These are phyloP conservation scores for Mesoclemmys tuberculata DNA, from an alignment of 2,113 vertebrate species.

Conservation along the genomic window DNA sequence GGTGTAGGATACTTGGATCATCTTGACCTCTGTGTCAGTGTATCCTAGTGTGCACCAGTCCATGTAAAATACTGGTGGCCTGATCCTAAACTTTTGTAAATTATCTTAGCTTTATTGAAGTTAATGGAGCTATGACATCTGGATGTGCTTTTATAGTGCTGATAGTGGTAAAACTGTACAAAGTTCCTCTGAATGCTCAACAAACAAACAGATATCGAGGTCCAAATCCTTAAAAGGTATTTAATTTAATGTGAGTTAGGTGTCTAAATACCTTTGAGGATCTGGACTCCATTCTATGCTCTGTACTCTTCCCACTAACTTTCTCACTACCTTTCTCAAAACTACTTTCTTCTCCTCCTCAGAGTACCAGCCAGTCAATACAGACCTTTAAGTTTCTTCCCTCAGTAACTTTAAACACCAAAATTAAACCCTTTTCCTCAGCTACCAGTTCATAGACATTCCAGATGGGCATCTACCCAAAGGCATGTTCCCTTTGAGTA, in stretches of 20 bases:
- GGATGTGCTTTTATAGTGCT: background rate
- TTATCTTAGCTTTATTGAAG: background rate
- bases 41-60: background rate
- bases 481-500: background rate
- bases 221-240: background rate
- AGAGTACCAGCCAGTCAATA: background rate
- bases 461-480: background rate
- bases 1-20: background rate
- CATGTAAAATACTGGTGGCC: background rate
- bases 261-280: background rate
- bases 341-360: background rate
- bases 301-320: background rate
- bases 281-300: background rate
- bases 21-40: conserved; percentile 17
- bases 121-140: background rate
- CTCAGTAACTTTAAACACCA: background rate
- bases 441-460: background rate
- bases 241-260: background rate
- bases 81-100: background rate
- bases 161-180: background rate
- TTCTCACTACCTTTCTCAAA: too few species aligned
- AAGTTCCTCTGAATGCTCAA: background rate
- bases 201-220: background rate
- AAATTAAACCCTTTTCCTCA: background rate
- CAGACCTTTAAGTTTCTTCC: background rate